phyloP scores from a whole-genome alignment of 1,140 invertebrate species.

The Pogonomyrmex barbatus region DNA sequence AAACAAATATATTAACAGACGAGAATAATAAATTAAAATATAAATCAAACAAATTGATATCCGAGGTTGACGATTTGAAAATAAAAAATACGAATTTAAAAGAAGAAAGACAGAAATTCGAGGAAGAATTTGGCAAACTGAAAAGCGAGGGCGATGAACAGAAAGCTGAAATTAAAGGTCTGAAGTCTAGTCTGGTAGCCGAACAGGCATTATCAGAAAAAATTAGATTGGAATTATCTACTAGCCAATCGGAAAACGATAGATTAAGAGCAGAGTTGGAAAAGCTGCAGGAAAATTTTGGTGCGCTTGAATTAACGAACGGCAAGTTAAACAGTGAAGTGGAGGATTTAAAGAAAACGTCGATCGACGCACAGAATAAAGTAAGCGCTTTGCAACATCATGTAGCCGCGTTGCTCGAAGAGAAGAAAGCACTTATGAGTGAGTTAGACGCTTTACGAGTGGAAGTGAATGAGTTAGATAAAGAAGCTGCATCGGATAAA shows the following conservation, averaged over 20 bases:
- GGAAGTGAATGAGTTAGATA: slow-evolving; percentile 55
- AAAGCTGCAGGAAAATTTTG: slow-evolving; percentile 37
- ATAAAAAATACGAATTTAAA: slow-evolving; percentile 52
- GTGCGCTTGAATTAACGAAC: slow-evolving; percentile 21
- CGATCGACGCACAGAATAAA: slow-evolving; percentile 32
- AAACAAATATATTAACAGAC: background rate
- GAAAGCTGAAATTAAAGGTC: slow-evolving; percentile 57
- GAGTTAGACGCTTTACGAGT: slow-evolving; percentile 64
- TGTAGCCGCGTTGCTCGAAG: slow-evolving; percentile 27
- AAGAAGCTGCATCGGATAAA: slow-evolving; percentile 54
- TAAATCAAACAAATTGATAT: slow-evolving; percentile 32
- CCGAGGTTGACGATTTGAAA: slow-evolving; percentile 54
- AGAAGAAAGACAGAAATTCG: slow-evolving; percentile 28
- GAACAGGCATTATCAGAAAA: slow-evolving; percentile 38
- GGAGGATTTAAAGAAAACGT: slow-evolving; percentile 25
- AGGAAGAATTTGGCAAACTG: slow-evolving; percentile 48
- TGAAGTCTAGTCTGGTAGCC: slow-evolving; percentile 48
- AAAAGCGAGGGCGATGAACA: slow-evolving; percentile 64
- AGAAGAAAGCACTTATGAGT: slow-evolving; percentile 66
- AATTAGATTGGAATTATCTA: slow-evolving; percentile 53
- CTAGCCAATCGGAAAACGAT: slow-evolving; percentile 60
- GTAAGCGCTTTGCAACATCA: slow-evolving; percentile 52
- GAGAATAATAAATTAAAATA: slow-evolving; percentile 44
- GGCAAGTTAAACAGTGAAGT: slow-evolving; percentile 27
- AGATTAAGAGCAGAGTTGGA: slow-evolving; percentile 50